Base-by-base conservation (phyloP, 2,113 vertebrate species). In the Eclectus roratus region DNA sequence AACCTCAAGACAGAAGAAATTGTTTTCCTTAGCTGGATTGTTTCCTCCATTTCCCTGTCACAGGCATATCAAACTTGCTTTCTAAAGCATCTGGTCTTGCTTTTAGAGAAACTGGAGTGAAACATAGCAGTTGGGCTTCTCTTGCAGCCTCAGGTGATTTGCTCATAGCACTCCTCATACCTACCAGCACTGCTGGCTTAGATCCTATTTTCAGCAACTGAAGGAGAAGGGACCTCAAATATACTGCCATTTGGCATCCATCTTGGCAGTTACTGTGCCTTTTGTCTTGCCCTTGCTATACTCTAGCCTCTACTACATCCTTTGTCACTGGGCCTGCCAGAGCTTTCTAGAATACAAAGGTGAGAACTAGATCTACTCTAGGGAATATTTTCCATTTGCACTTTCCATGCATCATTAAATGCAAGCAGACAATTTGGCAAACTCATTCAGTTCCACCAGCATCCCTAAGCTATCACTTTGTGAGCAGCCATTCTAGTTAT, bases 401-500 rank as follows among this genome's bases (percentile, higher is more conserved):
- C 25, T 68, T 19, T 60, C 46, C 43, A 49, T 35, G 55, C 37
- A 68, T 55, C 35, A 46, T 20, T 17, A 81, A 94, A 79, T 5
- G 21, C 27, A 70, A 43, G 9, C 29, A 71, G 43, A 43, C 15
- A 77, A 61, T 52, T 50, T 80, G 72, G 82, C 33, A 87, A 85
- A 68, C 9, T 49, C 58, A 53, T 64, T 80, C 70, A 29, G 69
- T 66, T 87, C 43, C n/a, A 70, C n/a, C 28, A 4, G 49, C 44
- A 92, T 79, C 91, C 80, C 80, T 83, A 76, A 98, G 95, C 95
- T 94, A 97, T 97, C 98, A 94, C 97, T 96, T 97, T 97, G 97
- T 98, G 98, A 98, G 98, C 88, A 97, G 96, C 77, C 91, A 95
- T 93, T 97, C 97, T 95, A 82, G 95, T 98, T 97, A 95, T 89